phyloP scores from a whole-genome alignment of 2,113 vertebrate genomes.

The Lucifuga dentata region DNA sequence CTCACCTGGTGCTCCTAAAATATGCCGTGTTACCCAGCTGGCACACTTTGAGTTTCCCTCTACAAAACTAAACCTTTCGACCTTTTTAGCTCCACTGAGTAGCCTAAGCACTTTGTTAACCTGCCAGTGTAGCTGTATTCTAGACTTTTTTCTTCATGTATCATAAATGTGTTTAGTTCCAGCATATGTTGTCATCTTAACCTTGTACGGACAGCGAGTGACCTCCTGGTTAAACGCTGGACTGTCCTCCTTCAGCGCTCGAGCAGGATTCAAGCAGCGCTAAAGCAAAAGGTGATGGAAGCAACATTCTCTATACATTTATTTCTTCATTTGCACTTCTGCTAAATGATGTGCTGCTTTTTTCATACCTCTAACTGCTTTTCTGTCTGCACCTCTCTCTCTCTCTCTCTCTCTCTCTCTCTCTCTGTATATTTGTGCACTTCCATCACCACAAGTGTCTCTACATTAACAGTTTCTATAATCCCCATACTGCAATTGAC shows the following conservation, averaged over 20 bases:
- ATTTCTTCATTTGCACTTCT: conserved; percentile 21
- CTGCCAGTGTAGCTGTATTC: conserved; percentile 4
- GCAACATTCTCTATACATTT: conserved; percentile 9
- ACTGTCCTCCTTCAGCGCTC: neutral
- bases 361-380: neutral
- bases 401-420: neutral
- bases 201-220: too few species aligned
- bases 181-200: neutral
- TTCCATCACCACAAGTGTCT: neutral
- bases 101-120: conserved; percentile 44
- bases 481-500: neutral
- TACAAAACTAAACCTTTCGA: neutral
- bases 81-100: conserved; percentile 27
- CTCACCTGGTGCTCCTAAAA: conserved; percentile 31
- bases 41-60: neutral
- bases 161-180: neutral
- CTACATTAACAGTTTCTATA: neutral
- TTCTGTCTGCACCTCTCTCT: too few species aligned
- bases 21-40: neutral
- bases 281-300: neutral
- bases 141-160: neutral
- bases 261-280: neutral
- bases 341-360: neutral
- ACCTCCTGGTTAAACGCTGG: too few species aligned
- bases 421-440: conserved; percentile 1